Base-by-base conservation (phyloP, 2,888 invertebrate species). In the Crocallis elinguaria region DNA sequence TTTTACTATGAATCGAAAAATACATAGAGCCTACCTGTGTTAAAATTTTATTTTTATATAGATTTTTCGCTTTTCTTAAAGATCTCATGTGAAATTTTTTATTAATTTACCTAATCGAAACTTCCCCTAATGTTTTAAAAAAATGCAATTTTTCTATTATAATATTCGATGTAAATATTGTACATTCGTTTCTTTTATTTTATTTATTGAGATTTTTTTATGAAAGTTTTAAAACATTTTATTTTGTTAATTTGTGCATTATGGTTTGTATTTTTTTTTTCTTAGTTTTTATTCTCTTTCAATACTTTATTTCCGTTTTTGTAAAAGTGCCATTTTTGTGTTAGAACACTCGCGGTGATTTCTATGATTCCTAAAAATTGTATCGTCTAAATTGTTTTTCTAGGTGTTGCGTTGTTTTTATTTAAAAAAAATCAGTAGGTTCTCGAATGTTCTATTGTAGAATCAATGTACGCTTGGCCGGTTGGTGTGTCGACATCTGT, bases 141-240 rank as follows among this genome's bases (percentile, higher is more conserved):
- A 71, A 79, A 77, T 73, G 75, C 77, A 75, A 79, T 84, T 69
- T 73, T 83, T 80, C 75, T 84, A 81, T 85, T 82, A 84, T 84
- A 84, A 86, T 84, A 85, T 84, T 86, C 75, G 78, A 86, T 89
- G 90, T 91, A 90, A 90, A 91, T 91, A 90, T 85, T 91, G 91
- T 90, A 90, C 82, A 89, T 90, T 88, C 70, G 73, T 84, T 83
- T 63, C 64, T 64, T 61, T 60, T 74, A 77, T 84, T 86, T 89
- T 86, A 89, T 91, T 91, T 88, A 88, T 90, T 90, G 81, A 84
- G 71, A 83, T 82, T 82, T 85, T 82, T 82, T 81, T 79, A 76
- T 75, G 72, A 69, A 77, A 77, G 79, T 80, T 85, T 84, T 82
- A 79, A 77, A 74, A 81, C 80, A 79, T 84, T 84, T 84, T 82